These are phyloP conservation scores for Mastigias papua DNA, from an alignment of 30 jellyfish, hydroid and myxozoan species.

Conservation along the genomic window DNA sequence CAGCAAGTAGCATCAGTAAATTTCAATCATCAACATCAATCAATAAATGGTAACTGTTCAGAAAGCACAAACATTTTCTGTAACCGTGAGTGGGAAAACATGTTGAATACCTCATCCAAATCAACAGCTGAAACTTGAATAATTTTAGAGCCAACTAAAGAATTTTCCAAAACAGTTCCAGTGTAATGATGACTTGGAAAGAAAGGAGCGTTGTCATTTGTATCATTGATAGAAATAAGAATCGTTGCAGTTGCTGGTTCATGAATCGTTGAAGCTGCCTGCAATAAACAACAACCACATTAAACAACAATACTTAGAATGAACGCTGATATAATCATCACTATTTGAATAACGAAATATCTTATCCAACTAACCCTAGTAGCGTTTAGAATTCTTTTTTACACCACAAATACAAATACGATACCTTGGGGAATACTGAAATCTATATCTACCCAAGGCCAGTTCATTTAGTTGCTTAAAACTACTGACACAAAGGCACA, in stretches of 20 bases:
- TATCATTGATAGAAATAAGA: constrained; percentile 70
- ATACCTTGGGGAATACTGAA: too few relatives aligned
- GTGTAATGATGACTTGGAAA: constrained; percentile 50
- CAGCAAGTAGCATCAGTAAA: not conserved
- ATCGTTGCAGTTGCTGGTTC: constrained; percentile 75
- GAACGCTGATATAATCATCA: too few relatives aligned
- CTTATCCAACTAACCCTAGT: too few relatives aligned
- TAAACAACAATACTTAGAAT: not conserved
- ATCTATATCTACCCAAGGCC: too few relatives aligned
- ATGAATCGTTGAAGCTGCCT: constrained; percentile 71
- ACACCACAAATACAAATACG: too few relatives aligned
- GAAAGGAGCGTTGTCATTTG: constrained; percentile 86
- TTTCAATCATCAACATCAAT: not conserved
- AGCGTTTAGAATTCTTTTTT: too few relatives aligned
- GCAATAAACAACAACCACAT: not conserved
- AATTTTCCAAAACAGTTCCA: constrained; percentile 78
- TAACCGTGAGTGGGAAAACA: not conserved
- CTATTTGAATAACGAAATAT: too few relatives aligned
- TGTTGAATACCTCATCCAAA: constrained; percentile 70
- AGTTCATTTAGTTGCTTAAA: too few relatives aligned
- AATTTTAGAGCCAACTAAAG: constrained; percentile 61
- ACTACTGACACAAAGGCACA: too few relatives aligned
- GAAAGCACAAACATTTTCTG: not conserved
- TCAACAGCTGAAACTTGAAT: constrained; percentile 75
- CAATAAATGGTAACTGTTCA: not conserved